Conservation (phyloP, 2,797 vertebrate genomes). For the Anas acuta region DNA sequence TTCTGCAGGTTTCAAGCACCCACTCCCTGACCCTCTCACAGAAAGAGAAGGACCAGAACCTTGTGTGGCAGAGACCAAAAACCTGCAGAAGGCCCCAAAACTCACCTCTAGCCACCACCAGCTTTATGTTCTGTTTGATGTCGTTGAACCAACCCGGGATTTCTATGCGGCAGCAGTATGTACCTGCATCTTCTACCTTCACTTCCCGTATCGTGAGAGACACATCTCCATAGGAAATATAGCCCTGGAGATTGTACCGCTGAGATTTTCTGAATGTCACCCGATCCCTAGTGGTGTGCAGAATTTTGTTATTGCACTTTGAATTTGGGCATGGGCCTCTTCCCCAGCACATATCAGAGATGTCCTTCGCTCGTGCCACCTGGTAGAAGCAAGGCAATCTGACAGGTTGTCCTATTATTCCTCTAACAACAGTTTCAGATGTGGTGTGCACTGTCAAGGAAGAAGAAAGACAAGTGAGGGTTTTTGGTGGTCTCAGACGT, state of each 20-base stretch:
- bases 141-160: conserved; percentile 79
- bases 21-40: neutral
- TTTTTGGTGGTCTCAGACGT: neutral
- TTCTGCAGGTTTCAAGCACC: neutral
- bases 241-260: conserved; percentile 48
- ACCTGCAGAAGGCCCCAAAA: neutral
- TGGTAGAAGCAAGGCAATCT: conserved; percentile 67
- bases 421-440: neutral
- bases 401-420: conserved; percentile 22
- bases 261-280: neutral
- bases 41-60: neutral
- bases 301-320: conserved; percentile 40
- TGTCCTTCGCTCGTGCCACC: rapidly evolving
- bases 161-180: conserved; percentile 79
- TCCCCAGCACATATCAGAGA: conserved; percentile 78
- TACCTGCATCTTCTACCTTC: neutral
- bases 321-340: conserved; percentile 64
- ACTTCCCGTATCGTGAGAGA: conserved; percentile 65
- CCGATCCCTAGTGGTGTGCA: neutral
- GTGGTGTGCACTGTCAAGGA: neutral
- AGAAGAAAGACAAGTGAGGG: neutral
- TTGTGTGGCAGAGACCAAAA: neutral
- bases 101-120: conserved; percentile 72
- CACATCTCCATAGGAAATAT: conserved; percentile 46
- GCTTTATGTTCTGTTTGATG: conserved; percentile 47